Evolutionary conservation across 1,140 invertebrate genomes (phyloP).

Genomic region (Nymphalis io): DNA sequence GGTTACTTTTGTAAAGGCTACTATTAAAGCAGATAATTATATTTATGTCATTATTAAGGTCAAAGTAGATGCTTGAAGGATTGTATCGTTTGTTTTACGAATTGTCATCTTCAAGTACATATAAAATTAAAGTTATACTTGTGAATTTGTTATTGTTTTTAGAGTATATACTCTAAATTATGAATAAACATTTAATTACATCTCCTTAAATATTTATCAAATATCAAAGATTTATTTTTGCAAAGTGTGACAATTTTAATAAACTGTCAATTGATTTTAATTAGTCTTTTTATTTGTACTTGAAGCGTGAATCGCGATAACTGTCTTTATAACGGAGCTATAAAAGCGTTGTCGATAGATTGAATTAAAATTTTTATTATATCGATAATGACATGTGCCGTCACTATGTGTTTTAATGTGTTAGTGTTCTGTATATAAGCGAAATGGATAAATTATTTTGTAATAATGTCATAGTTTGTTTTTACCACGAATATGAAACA

Average conservation of each 20-base stretch:
- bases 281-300: background rate
- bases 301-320: constrained; percentile 9
- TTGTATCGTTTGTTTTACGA: constrained; percentile 12
- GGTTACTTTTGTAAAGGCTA: background rate
- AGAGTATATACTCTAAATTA: background rate
- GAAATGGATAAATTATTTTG: constrained; percentile 25
- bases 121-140: background rate
- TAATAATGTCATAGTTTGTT: constrained; percentile 15
- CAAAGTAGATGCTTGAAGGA: constrained; percentile 13
- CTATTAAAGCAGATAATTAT: constrained; percentile 15
- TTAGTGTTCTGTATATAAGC: constrained; percentile 34
- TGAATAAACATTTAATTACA: background rate
- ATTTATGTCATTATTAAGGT: constrained; percentile 12
- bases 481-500: background rate
- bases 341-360: constrained; percentile 31
- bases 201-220: no score
- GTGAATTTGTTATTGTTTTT: background rate
- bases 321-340: constrained; percentile 25
- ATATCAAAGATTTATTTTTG: no score
- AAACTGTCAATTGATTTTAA: no score
- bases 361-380: constrained; percentile 25
- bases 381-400: constrained; percentile 21
- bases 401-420: constrained; percentile 27
- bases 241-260: no score
- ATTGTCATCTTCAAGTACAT: constrained; percentile 9